Evolutionary conservation across 2,113 vertebrate genomes (phyloP).

Genomic region (Eleginops maclovinus): DNA sequence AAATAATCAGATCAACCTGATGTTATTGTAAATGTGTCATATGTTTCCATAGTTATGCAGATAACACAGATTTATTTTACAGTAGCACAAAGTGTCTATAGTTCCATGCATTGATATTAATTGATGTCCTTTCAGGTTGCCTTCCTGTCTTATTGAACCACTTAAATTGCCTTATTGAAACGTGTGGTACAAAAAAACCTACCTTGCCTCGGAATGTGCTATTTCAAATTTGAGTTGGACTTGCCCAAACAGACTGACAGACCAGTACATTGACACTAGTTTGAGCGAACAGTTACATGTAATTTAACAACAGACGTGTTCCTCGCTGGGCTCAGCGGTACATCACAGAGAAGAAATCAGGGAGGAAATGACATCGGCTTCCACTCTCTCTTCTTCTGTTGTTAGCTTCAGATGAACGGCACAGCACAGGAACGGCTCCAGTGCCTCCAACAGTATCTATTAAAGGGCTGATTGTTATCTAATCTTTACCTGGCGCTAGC

Average conservation of each 20-base stretch:
- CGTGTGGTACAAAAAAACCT: background rate
- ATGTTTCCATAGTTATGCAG: background rate
- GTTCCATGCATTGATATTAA: no score
- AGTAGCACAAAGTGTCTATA: no score
- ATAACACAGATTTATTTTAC: background rate
- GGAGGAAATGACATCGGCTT: slow-evolving; percentile 65
- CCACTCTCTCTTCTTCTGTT: slow-evolving; percentile 65
- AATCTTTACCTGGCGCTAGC: slow-evolving; percentile 85
- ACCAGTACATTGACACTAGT: slow-evolving; percentile 8
- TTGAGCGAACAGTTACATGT: slow-evolving; percentile 48
- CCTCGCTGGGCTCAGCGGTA: slow-evolving; percentile 46
- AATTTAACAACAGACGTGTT: slow-evolving; percentile 54
- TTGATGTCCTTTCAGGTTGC: no score
- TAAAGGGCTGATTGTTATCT: slow-evolving; percentile 86
- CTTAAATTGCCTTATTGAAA: background rate
- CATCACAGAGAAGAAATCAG: slow-evolving; percentile 51
- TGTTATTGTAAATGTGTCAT: background rate
- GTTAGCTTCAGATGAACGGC: slow-evolving; percentile 72
- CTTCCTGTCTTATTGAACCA: background rate
- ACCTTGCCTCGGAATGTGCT: background rate
- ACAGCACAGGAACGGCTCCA: slow-evolving; percentile 64
- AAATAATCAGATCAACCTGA: slow-evolving; percentile 1
- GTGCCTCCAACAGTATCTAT: slow-evolving; percentile 81
- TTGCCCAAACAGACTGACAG: slow-evolving; percentile 5
- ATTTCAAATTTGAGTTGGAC: background rate